phyloP scores from a whole-genome alignment of 2,888 invertebrate species.

The Chloroclysta siterata region DNA sequence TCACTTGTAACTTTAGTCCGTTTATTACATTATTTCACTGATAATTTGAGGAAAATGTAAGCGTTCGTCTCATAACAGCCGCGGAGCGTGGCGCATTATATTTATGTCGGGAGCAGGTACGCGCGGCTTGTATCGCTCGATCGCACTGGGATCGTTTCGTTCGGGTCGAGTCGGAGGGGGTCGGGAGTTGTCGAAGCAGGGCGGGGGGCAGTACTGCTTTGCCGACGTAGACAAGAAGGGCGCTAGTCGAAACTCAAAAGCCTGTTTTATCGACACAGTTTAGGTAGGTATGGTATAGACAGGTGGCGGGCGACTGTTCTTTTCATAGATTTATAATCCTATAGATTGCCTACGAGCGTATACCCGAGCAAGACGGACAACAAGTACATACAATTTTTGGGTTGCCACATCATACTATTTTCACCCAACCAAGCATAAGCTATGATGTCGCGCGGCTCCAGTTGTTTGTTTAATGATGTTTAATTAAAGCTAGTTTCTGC shows the following conservation, averaged over 20 bases:
- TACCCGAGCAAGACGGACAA: too few species aligned
- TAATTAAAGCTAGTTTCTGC: too few species aligned
- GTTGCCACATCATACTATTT: too few species aligned
- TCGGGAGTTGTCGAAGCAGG: slow-evolving; percentile 52
- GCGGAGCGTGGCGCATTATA: slow-evolving; percentile 73
- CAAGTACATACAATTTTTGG: too few species aligned
- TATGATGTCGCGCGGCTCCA: too few species aligned
- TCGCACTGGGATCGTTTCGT: slow-evolving; percentile 72
- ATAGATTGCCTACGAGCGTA: too few species aligned
- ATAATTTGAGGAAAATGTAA: slow-evolving; percentile 69
- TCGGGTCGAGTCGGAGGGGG: slow-evolving; percentile 59
- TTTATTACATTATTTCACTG: slow-evolving; percentile 82
- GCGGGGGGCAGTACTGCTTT: slow-evolving; percentile 54
- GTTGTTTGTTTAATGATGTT: too few species aligned
- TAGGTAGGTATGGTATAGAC: slow-evolving; percentile 49
- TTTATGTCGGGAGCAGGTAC: slow-evolving; percentile 58
- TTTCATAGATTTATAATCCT: too few species aligned
- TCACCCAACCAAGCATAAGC: too few species aligned
- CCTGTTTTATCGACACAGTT: slow-evolving; percentile 56
- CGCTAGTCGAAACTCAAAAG: slow-evolving; percentile 19
- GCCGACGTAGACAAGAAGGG: slow-evolving; percentile 49
- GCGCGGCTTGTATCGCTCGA: slow-evolving; percentile 78
- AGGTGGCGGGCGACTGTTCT: slow-evolving; percentile 70
- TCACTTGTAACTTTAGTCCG: slow-evolving; percentile 85
- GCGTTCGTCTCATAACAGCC: slow-evolving; percentile 72